Percentiles rank a stretch among this genome's conserved stretches.
Evolutionary conservation across 2,797 vertebrate species (phyloP).

Genomic region (Acipenser oxyrinchus): DNA sequence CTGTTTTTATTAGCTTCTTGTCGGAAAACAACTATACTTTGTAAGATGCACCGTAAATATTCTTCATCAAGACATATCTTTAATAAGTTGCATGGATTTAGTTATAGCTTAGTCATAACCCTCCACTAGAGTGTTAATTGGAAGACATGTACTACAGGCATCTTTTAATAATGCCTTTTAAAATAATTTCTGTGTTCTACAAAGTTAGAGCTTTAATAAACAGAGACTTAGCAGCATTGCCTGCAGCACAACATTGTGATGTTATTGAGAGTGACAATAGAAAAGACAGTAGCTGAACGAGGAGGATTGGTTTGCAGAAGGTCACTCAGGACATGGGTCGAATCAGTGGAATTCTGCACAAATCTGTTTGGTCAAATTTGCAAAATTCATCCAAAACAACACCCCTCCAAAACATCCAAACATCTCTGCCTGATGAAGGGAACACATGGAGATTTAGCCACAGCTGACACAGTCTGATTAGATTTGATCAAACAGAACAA

Average conservation of each 20-base stretch:
- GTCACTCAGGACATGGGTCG: not conserved
- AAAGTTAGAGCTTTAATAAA: conserved; percentile 7
- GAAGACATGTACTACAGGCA: not conserved
- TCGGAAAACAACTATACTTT: too few species aligned
- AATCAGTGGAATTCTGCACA: not conserved
- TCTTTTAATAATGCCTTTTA: conserved; percentile 3
- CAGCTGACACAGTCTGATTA: not conserved
- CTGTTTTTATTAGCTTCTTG: not conserved
- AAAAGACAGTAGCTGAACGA: not conserved
- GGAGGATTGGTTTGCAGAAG: not conserved
- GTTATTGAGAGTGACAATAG: conserved; percentile 24
- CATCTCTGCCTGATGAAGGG: not conserved
- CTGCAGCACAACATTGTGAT: conserved; percentile 17
- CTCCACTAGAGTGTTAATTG: not conserved
- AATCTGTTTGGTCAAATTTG: not conserved
- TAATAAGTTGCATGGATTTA: too few species aligned
- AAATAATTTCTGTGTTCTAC: conserved; percentile 5
- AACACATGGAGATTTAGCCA: not conserved
- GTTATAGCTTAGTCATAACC: too few species aligned
- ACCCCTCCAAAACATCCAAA: not conserved
- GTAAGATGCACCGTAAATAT: too few species aligned
- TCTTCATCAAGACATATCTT: too few species aligned
- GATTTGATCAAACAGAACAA: conserved; percentile 9
- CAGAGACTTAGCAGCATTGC: conserved; percentile 1
- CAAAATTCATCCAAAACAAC: not conserved